A percentile compares a stretch with the other conserved stretches of the same genome.
Evolutionary conservation across 2,113 vertebrate genomes (phyloP).

Genomic region (Fregetta grallaria): DNA sequence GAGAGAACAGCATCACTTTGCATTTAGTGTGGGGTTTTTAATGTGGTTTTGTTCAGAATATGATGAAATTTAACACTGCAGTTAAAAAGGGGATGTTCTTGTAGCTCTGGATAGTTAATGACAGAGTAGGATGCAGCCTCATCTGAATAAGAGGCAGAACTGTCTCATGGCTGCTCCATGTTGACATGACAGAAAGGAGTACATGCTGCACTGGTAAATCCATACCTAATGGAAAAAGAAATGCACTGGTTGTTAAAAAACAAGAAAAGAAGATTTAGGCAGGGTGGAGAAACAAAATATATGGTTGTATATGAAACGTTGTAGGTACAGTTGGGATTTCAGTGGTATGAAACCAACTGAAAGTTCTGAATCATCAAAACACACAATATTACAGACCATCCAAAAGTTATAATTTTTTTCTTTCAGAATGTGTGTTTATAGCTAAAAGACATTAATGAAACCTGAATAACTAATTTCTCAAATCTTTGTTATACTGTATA

Average conservation of each 20-base stretch:
- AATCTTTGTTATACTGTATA: not conserved
- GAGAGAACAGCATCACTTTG: not conserved
- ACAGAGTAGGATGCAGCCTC: not conserved
- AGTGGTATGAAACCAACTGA: not conserved
- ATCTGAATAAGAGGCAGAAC: not conserved
- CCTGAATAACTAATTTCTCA: not conserved
- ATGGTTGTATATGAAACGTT: not conserved
- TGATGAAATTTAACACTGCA: not conserved
- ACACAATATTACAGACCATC: not conserved
- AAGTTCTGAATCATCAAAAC: slow-evolving; percentile 1
- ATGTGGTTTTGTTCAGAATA: not conserved
- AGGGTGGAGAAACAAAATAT: not conserved
- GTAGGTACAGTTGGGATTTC: not conserved
- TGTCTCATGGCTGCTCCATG: not conserved
- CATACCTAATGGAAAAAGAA: not conserved
- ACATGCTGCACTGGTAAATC: not conserved
- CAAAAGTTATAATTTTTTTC: not conserved
- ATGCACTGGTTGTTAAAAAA: not conserved
- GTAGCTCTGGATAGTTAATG: not conserved
- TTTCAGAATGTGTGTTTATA: not conserved
- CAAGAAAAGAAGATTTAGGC: not conserved
- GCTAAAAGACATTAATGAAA: not conserved
- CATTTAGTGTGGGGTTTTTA: not conserved
- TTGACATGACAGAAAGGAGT: not conserved
- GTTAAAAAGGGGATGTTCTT: not conserved